A percentile compares a stretch with the other conserved stretches of the same genome.
phyloP scores from a whole-genome alignment of 2,888 invertebrate species.

The Scaptomyza caliginosa region DNA sequence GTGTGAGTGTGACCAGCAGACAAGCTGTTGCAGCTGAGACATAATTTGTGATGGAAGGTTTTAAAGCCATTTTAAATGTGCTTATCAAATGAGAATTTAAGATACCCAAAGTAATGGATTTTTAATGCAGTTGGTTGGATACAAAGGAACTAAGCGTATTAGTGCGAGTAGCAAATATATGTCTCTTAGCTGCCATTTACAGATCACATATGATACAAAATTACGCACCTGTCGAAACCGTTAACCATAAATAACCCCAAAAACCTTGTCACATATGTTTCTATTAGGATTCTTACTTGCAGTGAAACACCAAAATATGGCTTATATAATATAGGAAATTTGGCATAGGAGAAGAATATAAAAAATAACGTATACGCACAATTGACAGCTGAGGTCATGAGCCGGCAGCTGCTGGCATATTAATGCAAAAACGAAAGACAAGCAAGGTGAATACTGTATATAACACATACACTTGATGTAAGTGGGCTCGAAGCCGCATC shows the following conservation, averaged over 20 bases:
- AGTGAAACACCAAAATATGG: conserved; percentile 29
- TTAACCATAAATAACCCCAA: neutral
- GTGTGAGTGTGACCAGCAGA: conserved; percentile 8
- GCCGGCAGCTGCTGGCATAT: conserved; percentile 54
- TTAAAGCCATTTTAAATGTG: conserved; percentile 3
- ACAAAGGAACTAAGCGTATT: neutral
- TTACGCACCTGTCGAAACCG: conserved; percentile 23
- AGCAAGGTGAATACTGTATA: conserved; percentile 19
- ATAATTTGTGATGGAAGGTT: conserved; percentile 16
- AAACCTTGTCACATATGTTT: neutral
- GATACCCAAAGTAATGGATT: conserved; percentile 5
- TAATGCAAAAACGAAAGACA: conserved; percentile 52
- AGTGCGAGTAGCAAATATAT: neutral
- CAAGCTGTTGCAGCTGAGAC: conserved; percentile 12
- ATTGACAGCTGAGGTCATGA: conserved; percentile 68
- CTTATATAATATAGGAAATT: conserved; percentile 25
- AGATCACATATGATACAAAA: neutral
- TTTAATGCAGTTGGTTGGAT: neutral
- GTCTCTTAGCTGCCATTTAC: neutral
- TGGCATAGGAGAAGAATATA: neutral
- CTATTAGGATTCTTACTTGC: conserved; percentile 43
- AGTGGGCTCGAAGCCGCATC: neutral
- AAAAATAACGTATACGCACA: conserved; percentile 23
- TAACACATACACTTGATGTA: conserved; percentile 8
- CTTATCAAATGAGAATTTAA: conserved; percentile 19